phyloP scores from a whole-genome alignment of 2,888 invertebrate species.

The Anorthoa munda region DNA sequence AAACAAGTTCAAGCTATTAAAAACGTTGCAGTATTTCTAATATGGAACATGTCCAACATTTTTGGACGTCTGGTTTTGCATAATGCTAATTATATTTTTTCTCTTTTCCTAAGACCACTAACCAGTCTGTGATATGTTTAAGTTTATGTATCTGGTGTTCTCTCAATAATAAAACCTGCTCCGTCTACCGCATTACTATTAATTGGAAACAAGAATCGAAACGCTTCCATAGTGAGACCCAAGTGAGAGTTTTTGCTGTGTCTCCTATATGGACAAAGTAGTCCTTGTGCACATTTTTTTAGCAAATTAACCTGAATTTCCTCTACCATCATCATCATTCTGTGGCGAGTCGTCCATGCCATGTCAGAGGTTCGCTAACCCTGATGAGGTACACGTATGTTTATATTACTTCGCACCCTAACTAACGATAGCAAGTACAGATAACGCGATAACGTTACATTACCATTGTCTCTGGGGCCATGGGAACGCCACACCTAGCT shows the following conservation, averaged over 20 bases:
- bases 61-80: conserved; percentile 3
- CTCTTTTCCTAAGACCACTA: conserved; percentile 14
- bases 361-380: conserved; percentile 40
- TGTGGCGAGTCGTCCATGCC: conserved; percentile 2
- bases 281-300: conserved; percentile 35
- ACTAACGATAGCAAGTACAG: conserved; percentile 53
- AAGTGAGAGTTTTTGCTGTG: conserved; percentile 38
- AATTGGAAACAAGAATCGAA: conserved; percentile 45
- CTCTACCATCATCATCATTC: conserved; percentile 12
- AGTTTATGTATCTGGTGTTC: conserved; percentile 34
- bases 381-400: conserved; percentile 20
- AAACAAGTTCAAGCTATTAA: not conserved
- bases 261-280: conserved; percentile 14
- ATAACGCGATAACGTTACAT: conserved; percentile 66
- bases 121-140: conserved; percentile 31
- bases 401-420: conserved; percentile 49
- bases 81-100: conserved; percentile 27
- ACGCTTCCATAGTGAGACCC: conserved; percentile 30
- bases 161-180: conserved; percentile 30
- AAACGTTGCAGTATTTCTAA: not conserved
- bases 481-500: conserved; percentile 74
- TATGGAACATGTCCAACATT: conserved; percentile 19
- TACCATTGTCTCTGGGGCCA: conserved; percentile 74
- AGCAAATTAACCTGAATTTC: conserved; percentile 3
- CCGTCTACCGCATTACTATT: conserved; percentile 16